Base-by-base conservation (phyloP, 2,797 vertebrate genomes). In the Zalophus californianus region DNA sequence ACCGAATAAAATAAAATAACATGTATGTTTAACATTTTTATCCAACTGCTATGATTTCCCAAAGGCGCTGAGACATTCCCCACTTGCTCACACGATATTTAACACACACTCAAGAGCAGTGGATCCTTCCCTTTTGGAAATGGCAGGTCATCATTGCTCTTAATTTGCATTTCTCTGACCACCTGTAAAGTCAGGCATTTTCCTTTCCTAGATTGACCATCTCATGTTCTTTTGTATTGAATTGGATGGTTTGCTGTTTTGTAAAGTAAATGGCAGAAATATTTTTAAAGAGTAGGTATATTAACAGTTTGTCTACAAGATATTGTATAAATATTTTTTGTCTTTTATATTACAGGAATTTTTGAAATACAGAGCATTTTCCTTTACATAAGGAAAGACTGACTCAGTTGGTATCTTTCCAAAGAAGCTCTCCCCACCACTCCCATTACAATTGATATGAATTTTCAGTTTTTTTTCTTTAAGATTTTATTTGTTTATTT, bases 61-160 rank as follows among this genome's bases (percentile, higher is more conserved):
- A 41, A 29, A 27, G 21, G 50, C 14, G 14, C 0, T 0, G 25
- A n/a, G 68, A 9, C 25, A 1, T 8, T n/a, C n/a, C 25, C 20
- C 32, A 10, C 20, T 11, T 38, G 20, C 20, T 68, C 58, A 16
- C 14, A 16, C 2, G 10, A 0, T 27, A 2, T 29, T 15, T 44
- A 35, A 16, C 20, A 21, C 8, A 8, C n/a, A 5, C 50, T 44
- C 56, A 2, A 15, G 21, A 27, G 38, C 7, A 3, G 12, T 13
- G 2, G 4, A 10, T 20, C 54, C 77, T 86, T 84, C 38, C 1
- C 10, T 11, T 58, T 35, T 64, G 48, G 27, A 85, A 52, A 38
- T 16, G 0, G 2, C 27, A 3, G 14, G 4, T 4, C 2, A 0
- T 6, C 3, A 4, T 25, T 66, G 58, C n/a, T 87, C 48, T 54